Conservation (phyloP, 2,888 invertebrate genomes). For the Caenorhabditis afra region DNA sequence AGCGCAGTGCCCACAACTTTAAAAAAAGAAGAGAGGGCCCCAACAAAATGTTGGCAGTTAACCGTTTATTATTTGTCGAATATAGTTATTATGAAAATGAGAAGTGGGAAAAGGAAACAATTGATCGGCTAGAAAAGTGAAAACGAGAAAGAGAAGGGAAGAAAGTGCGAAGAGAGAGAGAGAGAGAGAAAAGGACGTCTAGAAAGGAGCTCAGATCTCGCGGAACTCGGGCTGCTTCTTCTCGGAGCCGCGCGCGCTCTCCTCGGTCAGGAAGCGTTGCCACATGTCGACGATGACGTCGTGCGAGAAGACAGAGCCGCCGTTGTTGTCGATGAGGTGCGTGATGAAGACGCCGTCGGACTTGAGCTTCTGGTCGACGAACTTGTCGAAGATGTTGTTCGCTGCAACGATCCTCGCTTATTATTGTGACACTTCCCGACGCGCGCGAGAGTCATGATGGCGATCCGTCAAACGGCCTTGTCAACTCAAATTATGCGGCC, state of each 20-base stretch:
- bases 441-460: constrained; percentile 44
- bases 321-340: constrained; percentile 77
- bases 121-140: constrained; percentile 39
- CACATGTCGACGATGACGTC: constrained; percentile 77
- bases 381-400: constrained; percentile 66
- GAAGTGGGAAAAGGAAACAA: constrained; percentile 16
- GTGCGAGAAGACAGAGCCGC: constrained; percentile 79
- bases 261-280: constrained; percentile 73
- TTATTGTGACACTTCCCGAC: constrained; percentile 38
- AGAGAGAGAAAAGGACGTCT: constrained; percentile 20
- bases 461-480: constrained; percentile 45
- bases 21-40: neutral
- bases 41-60: constrained; percentile 13
- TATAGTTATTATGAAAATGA: constrained; percentile 45
- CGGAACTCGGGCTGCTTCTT: constrained; percentile 53
- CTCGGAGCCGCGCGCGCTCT: constrained; percentile 34
- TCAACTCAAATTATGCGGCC: constrained; percentile 52
- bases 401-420: constrained; percentile 56
- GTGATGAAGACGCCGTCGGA: constrained; percentile 78
- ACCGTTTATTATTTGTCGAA: constrained; percentile 53
- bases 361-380: constrained; percentile 72
- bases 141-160: constrained; percentile 12
- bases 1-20: neutral
- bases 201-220: constrained; percentile 16
- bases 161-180: constrained; percentile 4